Evolutionary conservation across 2,888 invertebrate species (phyloP).

Genomic region (Cheilosia soror): DNA sequence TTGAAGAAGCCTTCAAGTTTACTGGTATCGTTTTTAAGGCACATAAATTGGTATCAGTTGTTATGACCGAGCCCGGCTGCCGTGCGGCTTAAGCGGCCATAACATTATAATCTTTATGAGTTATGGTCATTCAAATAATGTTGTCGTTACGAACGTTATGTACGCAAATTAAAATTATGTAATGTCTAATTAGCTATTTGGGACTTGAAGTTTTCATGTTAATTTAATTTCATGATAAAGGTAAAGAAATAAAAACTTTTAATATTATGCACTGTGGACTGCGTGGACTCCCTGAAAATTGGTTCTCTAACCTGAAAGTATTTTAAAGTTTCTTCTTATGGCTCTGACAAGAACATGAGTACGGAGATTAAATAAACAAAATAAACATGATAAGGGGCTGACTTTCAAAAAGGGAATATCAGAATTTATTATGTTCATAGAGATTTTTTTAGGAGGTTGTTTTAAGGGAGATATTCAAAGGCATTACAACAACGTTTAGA

Average conservation of each 20-base stretch:
- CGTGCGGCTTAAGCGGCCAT: constrained; percentile 1
- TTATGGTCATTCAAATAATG: constrained; percentile 22
- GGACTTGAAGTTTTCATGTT: neutral
- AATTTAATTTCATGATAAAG: neutral
- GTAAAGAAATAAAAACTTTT: neutral
- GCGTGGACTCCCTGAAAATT: too few species aligned
- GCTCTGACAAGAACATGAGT: too few species aligned
- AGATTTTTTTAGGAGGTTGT: too few species aligned
- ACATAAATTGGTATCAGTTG: constrained; percentile 22
- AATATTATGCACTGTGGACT: neutral
- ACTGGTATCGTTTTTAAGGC: neutral
- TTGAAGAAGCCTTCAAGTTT: constrained; percentile 30
- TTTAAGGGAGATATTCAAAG: too few species aligned
- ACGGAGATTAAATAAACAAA: too few species aligned
- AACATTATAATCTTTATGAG: constrained; percentile 25
- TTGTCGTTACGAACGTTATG: neutral
- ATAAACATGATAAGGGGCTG: too few species aligned
- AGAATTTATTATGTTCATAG: too few species aligned
- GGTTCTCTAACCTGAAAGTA: neutral
- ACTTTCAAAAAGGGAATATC: too few species aligned
- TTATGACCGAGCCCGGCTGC: constrained; percentile 2
- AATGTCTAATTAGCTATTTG: neutral
- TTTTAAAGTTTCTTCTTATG: too few species aligned
- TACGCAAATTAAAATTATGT: neutral
- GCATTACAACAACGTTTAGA: too few species aligned